Evolutionary conservation across 2,797 vertebrate species (phyloP), one percentile per base, ranked within the genome.

Genomic region (Eulemur mongoz): DNA sequence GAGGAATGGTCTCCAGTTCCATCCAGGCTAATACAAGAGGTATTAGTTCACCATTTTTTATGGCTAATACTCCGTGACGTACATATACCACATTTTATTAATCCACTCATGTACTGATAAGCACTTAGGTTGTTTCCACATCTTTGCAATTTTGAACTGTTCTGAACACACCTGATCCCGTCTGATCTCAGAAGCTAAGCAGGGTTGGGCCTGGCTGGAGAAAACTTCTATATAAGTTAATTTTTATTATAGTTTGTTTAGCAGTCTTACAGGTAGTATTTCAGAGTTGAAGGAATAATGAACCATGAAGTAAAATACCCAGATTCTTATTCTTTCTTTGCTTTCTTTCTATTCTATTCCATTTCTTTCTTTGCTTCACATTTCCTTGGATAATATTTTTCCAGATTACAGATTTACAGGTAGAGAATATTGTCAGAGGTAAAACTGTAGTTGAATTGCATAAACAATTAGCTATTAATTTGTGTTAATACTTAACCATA

Each of bases 261-360:
- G n/a, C 50, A 80, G 0, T 48, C 50, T 89, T 72, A 23, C 45
- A 65, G 20, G n/a, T 52, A 30, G 52, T 23, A 45, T 94, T 81
- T 89, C 50, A 25, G 57, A 70, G n/a, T 40, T 79, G 69, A 86
- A 84, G 32, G 45, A 88, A 43, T 75, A 65, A 40, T 27, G 17
- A 85, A 9, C 78, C 35, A 12, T 17, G 25, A 35, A 79, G 40
- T 69, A 27, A 89, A 87, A 87, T 25, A 32, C 70, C 27, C 7
- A 4, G 35, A 11, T 14, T 45, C 73, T 86, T 72, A 20, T 54
- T 38, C 54, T 87, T 70, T 32, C 43, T 52, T 52, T 52, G 15
- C 50, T 18, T 52, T 52, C 50, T 18, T 52, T 52, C 17, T 52
- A 6, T 17, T 52, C 50, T 52, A 52, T 18, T 52, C 50, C 17